Evolutionary conservation across 37 sponge, comb jelly and placozoan genomes (phyloP).

Genomic region (Dysidea cf. avara): DNA sequence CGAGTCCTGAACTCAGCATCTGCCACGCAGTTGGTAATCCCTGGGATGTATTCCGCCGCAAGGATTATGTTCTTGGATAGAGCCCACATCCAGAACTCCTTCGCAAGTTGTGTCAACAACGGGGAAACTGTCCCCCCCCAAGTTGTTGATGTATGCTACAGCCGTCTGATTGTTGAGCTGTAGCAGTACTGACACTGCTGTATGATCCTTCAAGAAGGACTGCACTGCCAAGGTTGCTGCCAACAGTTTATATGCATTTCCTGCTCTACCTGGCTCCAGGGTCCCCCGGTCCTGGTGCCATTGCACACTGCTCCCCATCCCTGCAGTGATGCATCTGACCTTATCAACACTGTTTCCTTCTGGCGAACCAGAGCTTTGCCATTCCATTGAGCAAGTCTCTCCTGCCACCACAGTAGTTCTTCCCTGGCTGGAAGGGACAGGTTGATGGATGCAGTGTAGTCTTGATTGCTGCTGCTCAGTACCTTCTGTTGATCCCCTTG

Average conservation of each 20-base stretch:
- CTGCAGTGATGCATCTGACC: too few species aligned
- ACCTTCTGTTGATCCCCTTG: too few species aligned
- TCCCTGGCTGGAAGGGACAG: neutral
- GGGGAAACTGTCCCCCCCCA: neutral
- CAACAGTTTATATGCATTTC: slow-evolving; percentile 35
- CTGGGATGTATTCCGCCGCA: neutral
- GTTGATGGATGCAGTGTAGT: neutral
- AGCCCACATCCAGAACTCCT: neutral
- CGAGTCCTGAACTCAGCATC: neutral
- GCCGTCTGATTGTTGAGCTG: slow-evolving; percentile 3
- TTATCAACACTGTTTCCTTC: too few species aligned
- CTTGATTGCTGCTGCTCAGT: neutral
- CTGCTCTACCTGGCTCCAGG: too few species aligned
- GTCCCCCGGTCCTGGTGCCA: too few species aligned
- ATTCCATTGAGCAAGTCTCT: too few species aligned
- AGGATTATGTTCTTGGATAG: slow-evolving; percentile 10
- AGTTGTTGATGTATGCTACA: neutral
- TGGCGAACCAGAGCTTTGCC: too few species aligned
- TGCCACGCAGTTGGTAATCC: neutral
- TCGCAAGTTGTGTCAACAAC: neutral
- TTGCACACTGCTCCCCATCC: too few species aligned
- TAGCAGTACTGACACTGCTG: neutral
- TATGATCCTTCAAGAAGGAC: neutral
- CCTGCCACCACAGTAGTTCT: neutral
- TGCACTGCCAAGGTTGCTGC: too few species aligned